Evolutionary conservation across 2,113 vertebrate species (phyloP).

Genomic region (Psettodes erumei): DNA sequence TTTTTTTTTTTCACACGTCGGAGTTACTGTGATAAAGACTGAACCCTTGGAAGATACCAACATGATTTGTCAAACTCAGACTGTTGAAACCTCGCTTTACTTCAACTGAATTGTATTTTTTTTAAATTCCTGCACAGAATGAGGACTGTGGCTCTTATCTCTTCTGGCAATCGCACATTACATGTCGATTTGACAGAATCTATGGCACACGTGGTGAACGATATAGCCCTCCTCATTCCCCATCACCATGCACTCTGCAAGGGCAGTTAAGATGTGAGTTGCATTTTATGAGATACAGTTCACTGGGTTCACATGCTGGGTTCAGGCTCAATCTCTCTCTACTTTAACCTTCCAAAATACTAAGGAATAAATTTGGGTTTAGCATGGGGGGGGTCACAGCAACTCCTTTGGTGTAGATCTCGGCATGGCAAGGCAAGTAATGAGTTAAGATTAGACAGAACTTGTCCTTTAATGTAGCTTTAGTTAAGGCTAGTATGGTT

Average conservation of each 20-base stretch:
- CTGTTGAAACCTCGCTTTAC: not conserved
- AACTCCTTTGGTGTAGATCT: not conserved
- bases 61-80: not conserved
- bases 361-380: too few species aligned
- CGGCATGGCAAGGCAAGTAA: too few species aligned
- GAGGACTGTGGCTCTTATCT: not conserved
- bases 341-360: not conserved
- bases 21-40: too few species aligned
- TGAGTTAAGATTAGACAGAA: not conserved
- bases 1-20: not conserved
- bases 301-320: not conserved
- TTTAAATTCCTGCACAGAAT: too few species aligned
- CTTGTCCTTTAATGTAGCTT: not conserved
- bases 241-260: not conserved
- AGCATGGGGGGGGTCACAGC: not conserved
- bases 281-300: not conserved
- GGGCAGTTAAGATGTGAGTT: not conserved
- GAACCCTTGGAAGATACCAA: not conserved
- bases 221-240: not conserved
- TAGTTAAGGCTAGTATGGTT: too few species aligned
- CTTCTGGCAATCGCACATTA: not conserved
- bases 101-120: not conserved
- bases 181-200: not conserved
- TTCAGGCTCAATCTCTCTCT: not conserved
- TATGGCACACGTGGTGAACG: not conserved